Base-by-base conservation (phyloP, 2,888 invertebrate genomes). In the Germaria angustata region DNA sequence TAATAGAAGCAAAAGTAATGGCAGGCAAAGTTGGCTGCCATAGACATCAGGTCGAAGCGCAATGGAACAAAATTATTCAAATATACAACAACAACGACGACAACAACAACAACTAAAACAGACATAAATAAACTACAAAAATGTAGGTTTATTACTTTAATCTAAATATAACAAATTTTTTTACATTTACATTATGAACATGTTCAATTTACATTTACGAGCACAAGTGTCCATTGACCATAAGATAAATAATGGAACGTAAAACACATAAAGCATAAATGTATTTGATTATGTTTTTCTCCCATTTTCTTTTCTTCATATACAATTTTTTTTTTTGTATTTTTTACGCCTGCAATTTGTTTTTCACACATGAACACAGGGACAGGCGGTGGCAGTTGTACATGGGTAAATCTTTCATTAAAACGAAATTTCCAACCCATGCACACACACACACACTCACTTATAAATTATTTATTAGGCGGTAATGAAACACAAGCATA, bases 161-260 rank as follows among this genome's bases (percentile, higher is more conserved):
- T 17, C 5, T 22, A 59, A 55, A 57, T 34, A 17, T 22, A 17
- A 61, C 61, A 71, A 32, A 13, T 11, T 24, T 20, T 53, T 41
- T 44, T 44, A 3, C 17, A 13, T 20, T 44, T 22, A n/a, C 0
- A n/a, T 2, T 11, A 32, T 44, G 11, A 39, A 44, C 13, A 69
- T 17, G 17, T 28, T 17, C 17, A 68, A 34, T 34, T 13, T 9
- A 24, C 28, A 53, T 36, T 49, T 34, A 13, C 15, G 22, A 53
- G 6, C 17, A 44, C 9, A 69, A 69, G 17, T 68, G 13, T 41
- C 59, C 68, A 44, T 34, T 77, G 77, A 69, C 61, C 44, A 61
- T 44, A 69, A 77, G 34, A 77, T 77, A 72, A 81, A 66, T 72
- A 53, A 72, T 61, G 66, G 34, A 77, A 61, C 46, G 72, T 55